Evolutionary conservation across 2,113 vertebrate species (phyloP), one percentile per base, ranked within the genome.

Genomic region (Hylia prasina): DNA sequence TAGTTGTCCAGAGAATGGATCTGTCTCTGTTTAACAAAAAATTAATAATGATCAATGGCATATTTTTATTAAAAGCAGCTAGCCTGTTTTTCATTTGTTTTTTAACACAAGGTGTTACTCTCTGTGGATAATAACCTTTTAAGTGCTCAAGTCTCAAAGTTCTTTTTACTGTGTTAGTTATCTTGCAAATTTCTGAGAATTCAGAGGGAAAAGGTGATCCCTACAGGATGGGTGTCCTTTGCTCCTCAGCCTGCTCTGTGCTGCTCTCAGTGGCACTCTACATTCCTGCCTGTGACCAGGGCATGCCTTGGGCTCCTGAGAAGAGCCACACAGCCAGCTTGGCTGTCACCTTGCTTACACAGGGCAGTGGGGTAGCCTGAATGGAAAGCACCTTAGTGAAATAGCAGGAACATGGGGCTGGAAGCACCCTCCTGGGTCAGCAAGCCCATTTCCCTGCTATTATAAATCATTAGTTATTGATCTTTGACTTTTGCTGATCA

Each of bases 31-130:
- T 80, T 11, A 17, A 42, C 61, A 58, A 44, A 40, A 21, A n/a
- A 23, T n/a, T n/a, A n/a, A 33, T 0, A 40, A 23, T 1, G 4
- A 73, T 18, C 9, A 30, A 7, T 35, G 39, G 21, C 1, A 5
- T 84, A 10, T 78, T 90, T 88, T 92, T 54, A 47, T 87, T 85
- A 86, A 82, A 83, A 86, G 60, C 58, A 48, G 28, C 11, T 44
- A 51, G 58, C 14, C 6, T 64, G 21, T 5, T 82, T 87, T 82
- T 71, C 10, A 13, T 37, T 58, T 56, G 17, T 8, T 60, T 92
- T 91, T 65, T 88, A 30, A 77, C 7, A 3, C n/a, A 71, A 70
- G 10, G 54, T 73, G 30, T 87, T 31, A 2, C 33, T 76, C n/a
- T 40, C 60, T 64, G 56, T 33, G 23, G 56, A 54, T 72, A 63